A percentile compares a stretch with the other conserved stretches of the same genome.
phyloP scores from a whole-genome alignment of 35 echinoderm and acorn worm genomes.

The Apostichopus japonicus region DNA sequence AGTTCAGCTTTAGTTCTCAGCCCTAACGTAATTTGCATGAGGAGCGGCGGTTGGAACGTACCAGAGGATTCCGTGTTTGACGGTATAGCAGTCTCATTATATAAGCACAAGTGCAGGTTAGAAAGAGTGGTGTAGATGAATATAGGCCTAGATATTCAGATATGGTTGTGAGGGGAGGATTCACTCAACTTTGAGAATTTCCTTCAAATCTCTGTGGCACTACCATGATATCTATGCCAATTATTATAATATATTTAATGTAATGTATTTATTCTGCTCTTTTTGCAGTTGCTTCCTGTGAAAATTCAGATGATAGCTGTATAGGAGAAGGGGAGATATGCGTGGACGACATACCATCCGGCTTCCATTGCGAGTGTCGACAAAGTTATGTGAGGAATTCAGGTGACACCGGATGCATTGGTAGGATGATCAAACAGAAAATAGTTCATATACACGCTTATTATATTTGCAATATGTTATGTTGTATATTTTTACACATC shows the following conservation, averaged over 20 bases:
- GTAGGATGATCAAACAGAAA: neutral
- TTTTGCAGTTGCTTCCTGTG: neutral
- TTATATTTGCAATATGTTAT: too few relatives aligned
- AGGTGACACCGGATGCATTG: neutral
- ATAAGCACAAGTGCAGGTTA: too few relatives aligned
- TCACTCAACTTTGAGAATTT: too few relatives aligned
- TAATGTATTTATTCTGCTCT: too few relatives aligned
- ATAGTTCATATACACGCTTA: too few relatives aligned
- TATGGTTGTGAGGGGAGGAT: too few relatives aligned
- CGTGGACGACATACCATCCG: neutral
- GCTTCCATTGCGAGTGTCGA: constrained; percentile 2
- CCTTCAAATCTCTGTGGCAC: too few relatives aligned
- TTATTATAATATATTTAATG: too few relatives aligned
- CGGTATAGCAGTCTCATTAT: neutral
- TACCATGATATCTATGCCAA: too few relatives aligned
- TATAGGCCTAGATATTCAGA: too few relatives aligned
- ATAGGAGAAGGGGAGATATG: neutral
- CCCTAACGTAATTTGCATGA: neutral
- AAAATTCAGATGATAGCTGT: neutral
- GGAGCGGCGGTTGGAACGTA: neutral
- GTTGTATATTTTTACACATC: too few relatives aligned
- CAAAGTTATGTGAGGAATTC: neutral
- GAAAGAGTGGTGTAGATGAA: too few relatives aligned
- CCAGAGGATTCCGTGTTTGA: neutral
- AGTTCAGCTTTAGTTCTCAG: neutral